phyloP scores from a whole-genome alignment of 2,797 vertebrate genomes.

The Sarcoramphus papa region DNA sequence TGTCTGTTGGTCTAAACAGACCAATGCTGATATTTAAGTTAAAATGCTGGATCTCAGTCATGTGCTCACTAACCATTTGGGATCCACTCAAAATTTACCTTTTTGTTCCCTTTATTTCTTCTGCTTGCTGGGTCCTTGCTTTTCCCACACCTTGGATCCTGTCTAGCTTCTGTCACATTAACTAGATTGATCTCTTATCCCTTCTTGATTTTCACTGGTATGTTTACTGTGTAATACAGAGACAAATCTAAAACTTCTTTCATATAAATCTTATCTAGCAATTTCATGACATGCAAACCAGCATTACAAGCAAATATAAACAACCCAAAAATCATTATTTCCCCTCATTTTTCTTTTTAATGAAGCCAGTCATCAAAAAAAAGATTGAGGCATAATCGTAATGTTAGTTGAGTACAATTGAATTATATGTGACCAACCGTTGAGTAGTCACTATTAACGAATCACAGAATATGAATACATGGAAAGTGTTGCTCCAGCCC shows the following conservation, averaged over 20 bases:
- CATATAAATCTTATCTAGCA: neutral
- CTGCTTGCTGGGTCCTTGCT: neutral
- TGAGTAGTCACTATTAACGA: neutral
- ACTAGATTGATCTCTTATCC: neutral
- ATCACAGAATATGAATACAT: neutral
- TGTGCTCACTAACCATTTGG: neutral
- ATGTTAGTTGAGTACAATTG: neutral
- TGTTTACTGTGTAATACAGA: neutral
- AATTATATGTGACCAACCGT: neutral
- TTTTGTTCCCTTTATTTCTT: neutral
- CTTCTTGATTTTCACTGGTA: neutral
- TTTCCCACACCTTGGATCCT: neutral
- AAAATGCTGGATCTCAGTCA: neutral
- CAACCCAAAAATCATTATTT: neutral
- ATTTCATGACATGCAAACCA: neutral
- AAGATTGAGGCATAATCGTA: neutral
- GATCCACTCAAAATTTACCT: neutral
- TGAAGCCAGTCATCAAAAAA: neutral
- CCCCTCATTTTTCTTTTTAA: neutral
- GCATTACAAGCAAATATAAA: neutral
- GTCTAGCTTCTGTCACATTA: neutral
- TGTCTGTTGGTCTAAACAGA: constrained; percentile 24
- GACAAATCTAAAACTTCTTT: neutral
- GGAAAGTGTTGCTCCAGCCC: neutral
- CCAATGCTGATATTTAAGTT: neutral